These are phyloP conservation scores for Neoarius graeffei DNA, from an alignment of 2,113 vertebrate species.

Conservation along the genomic window DNA sequence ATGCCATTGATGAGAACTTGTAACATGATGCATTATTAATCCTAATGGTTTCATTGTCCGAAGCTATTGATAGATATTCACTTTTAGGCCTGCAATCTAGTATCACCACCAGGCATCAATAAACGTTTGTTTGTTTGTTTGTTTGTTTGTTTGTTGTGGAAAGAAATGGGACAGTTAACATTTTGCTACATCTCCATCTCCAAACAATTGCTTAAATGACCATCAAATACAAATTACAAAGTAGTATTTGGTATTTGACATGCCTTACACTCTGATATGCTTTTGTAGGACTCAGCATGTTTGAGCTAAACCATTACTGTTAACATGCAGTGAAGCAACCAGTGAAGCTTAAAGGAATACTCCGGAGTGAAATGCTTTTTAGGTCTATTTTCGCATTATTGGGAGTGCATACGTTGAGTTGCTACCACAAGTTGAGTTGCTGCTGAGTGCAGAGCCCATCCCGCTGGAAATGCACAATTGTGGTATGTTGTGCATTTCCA, in stretches of 20 bases:
- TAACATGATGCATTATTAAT: background rate
- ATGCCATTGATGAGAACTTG: background rate
- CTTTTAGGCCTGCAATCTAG: background rate
- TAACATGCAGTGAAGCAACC: slow-evolving; percentile 67
- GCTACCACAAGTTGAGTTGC: no score
- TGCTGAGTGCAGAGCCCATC: no score
- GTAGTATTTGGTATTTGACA: background rate
- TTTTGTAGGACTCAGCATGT: slow-evolving; percentile 53
- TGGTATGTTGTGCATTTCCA: no score
- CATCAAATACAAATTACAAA: background rate
- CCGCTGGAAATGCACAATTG: no score
- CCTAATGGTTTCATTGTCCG: background rate
- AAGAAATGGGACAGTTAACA: background rate
- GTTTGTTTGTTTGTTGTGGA: no score
- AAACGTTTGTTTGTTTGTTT: no score
- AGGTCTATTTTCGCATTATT: no score
- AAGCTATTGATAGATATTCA: background rate
- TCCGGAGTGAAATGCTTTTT: no score
- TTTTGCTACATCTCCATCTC: background rate
- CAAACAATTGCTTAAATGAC: background rate
- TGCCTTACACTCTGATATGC: slow-evolving; percentile 49
- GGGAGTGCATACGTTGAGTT: no score
- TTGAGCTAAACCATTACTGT: slow-evolving; percentile 62
- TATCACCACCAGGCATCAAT: background rate
- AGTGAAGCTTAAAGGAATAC: slow-evolving; percentile 70